Percentiles rank a stretch among this genome's conserved stretches.
These are phyloP conservation scores for Erpetoichthys calabaricus DNA, from an alignment of 2,797 vertebrate genomes.

Conservation along the genomic window DNA sequence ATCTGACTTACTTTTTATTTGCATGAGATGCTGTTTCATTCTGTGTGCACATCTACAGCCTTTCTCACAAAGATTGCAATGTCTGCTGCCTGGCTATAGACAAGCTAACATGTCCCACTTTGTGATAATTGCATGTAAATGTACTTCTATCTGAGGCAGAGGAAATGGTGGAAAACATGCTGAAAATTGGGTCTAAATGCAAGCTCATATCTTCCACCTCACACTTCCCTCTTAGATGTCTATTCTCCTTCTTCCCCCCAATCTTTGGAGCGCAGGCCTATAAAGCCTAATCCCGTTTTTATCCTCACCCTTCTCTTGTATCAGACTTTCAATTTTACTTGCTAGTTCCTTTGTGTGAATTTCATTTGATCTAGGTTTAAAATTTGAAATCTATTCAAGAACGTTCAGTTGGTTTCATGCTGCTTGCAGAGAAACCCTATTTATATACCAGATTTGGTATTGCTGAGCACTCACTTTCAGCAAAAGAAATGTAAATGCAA, in stretches of 20 bases:
- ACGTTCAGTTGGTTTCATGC: constrained; percentile 41
- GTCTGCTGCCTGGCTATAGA: constrained; percentile 45
- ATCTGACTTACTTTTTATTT: too few relatives aligned
- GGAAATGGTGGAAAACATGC: constrained; percentile 55
- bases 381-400: constrained; percentile 68
- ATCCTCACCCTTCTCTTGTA: constrained; percentile 58
- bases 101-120: constrained; percentile 52
- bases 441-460: constrained; percentile 52
- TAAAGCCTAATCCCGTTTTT: constrained; percentile 68
- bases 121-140: constrained; percentile 65
- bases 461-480: constrained; percentile 36
- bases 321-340: constrained; percentile 71
- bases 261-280: constrained; percentile 69
- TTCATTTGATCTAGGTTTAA: constrained; percentile 69
- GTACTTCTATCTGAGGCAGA: constrained; percentile 57
- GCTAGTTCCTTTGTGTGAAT: constrained; percentile 60
- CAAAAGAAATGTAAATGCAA: constrained; percentile 33
- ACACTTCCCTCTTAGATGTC: constrained; percentile 61
- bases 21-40: too few relatives aligned
- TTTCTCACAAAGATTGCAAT: constrained; percentile 27
- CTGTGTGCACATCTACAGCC: too few relatives aligned
- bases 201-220: constrained; percentile 51
- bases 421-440: constrained; percentile 44
- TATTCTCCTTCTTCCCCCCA: constrained; percentile 56
- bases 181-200: constrained; percentile 24